Evolutionary conservation across 2,888 invertebrate genomes (phyloP), one percentile per base, ranked within the genome.

Genomic region (Acanthosepion lycidas): DNA sequence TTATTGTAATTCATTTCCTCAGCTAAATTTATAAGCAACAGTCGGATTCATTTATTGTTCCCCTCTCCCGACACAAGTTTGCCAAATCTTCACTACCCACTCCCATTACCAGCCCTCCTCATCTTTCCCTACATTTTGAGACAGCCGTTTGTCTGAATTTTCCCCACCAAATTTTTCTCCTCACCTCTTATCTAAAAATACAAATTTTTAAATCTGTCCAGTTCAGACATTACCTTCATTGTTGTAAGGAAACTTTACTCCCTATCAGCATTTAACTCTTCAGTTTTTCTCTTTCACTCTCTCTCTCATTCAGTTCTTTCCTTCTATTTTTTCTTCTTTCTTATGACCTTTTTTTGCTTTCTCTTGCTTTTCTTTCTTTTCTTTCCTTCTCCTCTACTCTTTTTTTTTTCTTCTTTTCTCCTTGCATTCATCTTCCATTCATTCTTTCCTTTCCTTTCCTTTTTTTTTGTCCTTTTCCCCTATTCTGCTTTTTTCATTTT

Each of bases 1-100:
- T 78, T 78, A 78, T n/a, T n/a, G 78, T n/a, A 78, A 78, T 78
- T 78, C 78, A 78, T 78, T 78, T 78, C 78, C 59, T 59, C 59
- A 3, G 78, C 28, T 78, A 28, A 78, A 78, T 78, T 78, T 78
- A 18, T 78, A 78, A 78, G 78, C 12, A 28, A n/a, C 28, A 78
- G n/a, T n/a, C 5, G 9, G 28, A n/a, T 78, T 78, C 28, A 78
- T 78, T 78, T 78, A 78, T n/a, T 78, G 12, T n/a, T 9, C 15
- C 8, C 8, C 15, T n/a, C 4, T 12, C 15, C 8, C 28, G 9
- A 8, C 8, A 78, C 78, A 78, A 78, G n/a, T 28, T 15, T 78
- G n/a, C 78, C 78, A 78, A 78, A 26, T 28, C 12, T 5, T 18
- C n/a, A 9, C n/a, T n/a, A 8, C 28, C n/a, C 18, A 8, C 28